Evolutionary conservation across 2,888 invertebrate species (phyloP).

Genomic region (Pinctada fucata): DNA sequence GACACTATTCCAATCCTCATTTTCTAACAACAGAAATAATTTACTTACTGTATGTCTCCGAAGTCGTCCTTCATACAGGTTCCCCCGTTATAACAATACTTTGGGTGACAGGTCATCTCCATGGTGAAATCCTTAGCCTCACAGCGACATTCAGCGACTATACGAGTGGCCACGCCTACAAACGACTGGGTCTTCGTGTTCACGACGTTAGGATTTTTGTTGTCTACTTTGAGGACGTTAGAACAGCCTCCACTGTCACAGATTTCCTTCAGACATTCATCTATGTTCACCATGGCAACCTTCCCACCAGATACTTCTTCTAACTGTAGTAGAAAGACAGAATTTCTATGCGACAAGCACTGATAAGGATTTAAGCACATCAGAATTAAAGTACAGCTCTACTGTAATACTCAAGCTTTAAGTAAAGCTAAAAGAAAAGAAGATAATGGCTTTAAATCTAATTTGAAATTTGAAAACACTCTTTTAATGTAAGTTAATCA

Average conservation of each 20-base stretch:
- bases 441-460: too few relatives aligned
- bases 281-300: conserved; percentile 98
- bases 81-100: conserved; percentile 93
- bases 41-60: conserved; percentile 63
- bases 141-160: conserved; percentile 86
- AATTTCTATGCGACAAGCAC: too few relatives aligned
- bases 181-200: conserved; percentile 98
- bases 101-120: conserved; percentile 85
- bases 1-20: too few relatives aligned
- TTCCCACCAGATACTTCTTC: conserved; percentile 95
- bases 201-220: conserved; percentile 83
- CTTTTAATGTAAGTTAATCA: too few relatives aligned
- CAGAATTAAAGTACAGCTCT: too few relatives aligned
- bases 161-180: conserved; percentile 95
- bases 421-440: too few relatives aligned
- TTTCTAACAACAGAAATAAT: neutral
- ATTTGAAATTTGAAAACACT: neutral
- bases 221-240: conserved; percentile 85
- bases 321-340: conserved; percentile 80
- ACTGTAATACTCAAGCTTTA: too few relatives aligned
- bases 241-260: conserved; percentile 89
- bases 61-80: conserved; percentile 83
- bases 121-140: conserved; percentile 83
- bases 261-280: conserved; percentile 75
- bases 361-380: too few relatives aligned